Percentiles rank a stretch among this genome's conserved stretches.
Evolutionary conservation across 2,888 invertebrate species (phyloP).

Genomic region (Amaurobius ferox): DNA sequence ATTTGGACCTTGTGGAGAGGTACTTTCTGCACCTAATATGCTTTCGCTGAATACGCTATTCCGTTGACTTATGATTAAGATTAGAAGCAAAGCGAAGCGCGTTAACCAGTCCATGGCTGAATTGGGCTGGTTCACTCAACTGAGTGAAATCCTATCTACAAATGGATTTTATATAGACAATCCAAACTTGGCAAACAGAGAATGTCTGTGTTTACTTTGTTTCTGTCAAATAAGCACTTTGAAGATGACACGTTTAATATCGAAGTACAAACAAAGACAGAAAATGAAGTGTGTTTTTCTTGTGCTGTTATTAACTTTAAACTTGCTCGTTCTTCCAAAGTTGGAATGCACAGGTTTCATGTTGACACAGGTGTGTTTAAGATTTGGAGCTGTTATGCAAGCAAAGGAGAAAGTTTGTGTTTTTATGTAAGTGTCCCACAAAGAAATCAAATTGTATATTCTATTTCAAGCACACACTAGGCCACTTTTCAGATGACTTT

Average conservation of each 20-base stretch:
- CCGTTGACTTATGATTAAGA: background rate
- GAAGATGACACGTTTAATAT: background rate
- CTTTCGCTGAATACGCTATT: background rate
- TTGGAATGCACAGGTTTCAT: no score
- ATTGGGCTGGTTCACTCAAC: conserved; percentile 19
- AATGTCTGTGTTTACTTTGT: background rate
- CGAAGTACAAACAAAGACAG: conserved; percentile 11
- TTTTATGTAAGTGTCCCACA: no score
- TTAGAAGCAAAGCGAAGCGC: conserved; percentile 3
- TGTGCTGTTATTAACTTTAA: conserved; percentile 13
- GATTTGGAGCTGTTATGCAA: no score
- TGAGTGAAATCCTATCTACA: background rate
- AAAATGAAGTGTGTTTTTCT: conserved; percentile 20
- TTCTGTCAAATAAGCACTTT: background rate
- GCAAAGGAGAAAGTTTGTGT: no score
- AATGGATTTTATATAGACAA: conserved; percentile 9
- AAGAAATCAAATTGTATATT: no score
- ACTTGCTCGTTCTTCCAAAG: no score
- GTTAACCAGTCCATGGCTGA: conserved; percentile 22
- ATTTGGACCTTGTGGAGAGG: background rate
- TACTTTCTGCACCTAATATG: background rate
- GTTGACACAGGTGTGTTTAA: no score
- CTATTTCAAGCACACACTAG: no score
- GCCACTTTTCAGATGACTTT: no score
- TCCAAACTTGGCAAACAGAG: background rate